Evolutionary conservation across 2,888 invertebrate species (phyloP), one percentile per base, ranked within the genome.

Genomic region (Yponomeuta sedellus): DNA sequence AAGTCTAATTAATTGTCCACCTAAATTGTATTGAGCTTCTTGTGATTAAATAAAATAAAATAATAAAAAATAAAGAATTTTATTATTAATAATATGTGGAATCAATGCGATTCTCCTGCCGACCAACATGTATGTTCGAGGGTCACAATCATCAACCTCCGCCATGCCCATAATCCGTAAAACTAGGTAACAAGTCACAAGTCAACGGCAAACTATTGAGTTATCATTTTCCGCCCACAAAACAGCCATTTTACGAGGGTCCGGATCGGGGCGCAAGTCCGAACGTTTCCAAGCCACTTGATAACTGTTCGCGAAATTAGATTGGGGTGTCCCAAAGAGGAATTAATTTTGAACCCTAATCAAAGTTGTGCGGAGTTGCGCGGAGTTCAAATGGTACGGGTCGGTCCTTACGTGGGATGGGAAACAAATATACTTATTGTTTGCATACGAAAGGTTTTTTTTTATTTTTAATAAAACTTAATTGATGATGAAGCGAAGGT

Each of bases 271-370:
- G 65, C 65, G 66, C 72, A 72, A 68, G 72, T 66, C 70, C 71
- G 71, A 76, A 75, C 72, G 71, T 72, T 72, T 73, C 70, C 71
- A 67, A 73, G 71, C 71, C 74, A 79, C 79, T 80, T 78, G 80
- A 82, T 78, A 81, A 80, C 78, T 80, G 76, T 75, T 75, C 73
- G 67, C 71, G 70, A 76, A 83, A 83, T 81, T 79, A 79, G 78
- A 81, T 81, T 75, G 78, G 78, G 70, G 72, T 73, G 75, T 75
- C 83, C 75, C 76, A 66, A 66, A 78, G 74, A 81, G 71, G 77
- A 82, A 81, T 83, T 82, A 84, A 81, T 81, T 81, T 82, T 80
- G 75, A 76, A 82, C 82, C 83, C 80, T 79, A 81, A 84, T 85
- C 84, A 85, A 84, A 85, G 76, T 83, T 83, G 72, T 74, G 70